Percentiles rank a stretch among this genome's conserved stretches.
Conservation (phyloP, 1,140 invertebrate genomes). For the Akabosia matsudoensis region DNA sequence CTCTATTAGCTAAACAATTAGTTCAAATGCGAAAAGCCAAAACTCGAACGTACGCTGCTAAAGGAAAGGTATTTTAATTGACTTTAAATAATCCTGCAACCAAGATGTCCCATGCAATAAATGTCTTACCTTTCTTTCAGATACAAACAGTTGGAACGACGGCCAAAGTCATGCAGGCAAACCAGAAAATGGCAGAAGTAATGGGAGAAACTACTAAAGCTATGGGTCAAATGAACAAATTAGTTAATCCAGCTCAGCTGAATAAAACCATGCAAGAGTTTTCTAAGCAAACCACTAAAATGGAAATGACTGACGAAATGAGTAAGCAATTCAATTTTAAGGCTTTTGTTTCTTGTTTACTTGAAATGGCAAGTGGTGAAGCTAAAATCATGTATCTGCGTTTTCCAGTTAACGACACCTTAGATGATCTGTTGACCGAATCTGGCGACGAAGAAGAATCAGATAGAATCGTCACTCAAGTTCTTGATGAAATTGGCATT, state of each 20-base stretch:
- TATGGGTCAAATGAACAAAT: conserved; percentile 81
- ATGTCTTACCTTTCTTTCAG: conserved; percentile 54
- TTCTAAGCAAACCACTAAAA: conserved; percentile 73
- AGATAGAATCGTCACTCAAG: conserved; percentile 78
- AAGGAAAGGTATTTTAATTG: conserved; percentile 60
- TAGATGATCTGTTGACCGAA: conserved; percentile 84
- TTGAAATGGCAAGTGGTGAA: conserved; percentile 7
- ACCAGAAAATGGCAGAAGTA: conserved; percentile 76
- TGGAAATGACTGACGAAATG: conserved; percentile 94
- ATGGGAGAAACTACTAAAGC: conserved; percentile 83
- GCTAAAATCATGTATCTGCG: conserved; percentile 38
- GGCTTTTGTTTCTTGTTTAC: background rate
- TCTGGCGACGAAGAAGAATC: conserved; percentile 87
- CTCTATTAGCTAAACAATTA: conserved; percentile 82
- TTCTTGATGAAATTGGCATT: conserved; percentile 93
- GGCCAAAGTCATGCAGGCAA: conserved; percentile 83
- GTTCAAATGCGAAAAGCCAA: conserved; percentile 84
- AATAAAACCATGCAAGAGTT: conserved; percentile 78
- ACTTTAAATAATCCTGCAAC: too few species aligned
- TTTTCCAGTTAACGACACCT: conserved; percentile 76
- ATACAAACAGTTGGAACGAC: conserved; percentile 74
- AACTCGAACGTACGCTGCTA: conserved; percentile 71
- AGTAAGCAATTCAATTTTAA: conserved; percentile 60
- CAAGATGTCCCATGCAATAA: background rate
- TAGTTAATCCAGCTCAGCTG: conserved; percentile 80